These are phyloP conservation scores for Drosophila kanapiae DNA, from an alignment of 1,140 invertebrate genomes.

Conservation along the genomic window DNA sequence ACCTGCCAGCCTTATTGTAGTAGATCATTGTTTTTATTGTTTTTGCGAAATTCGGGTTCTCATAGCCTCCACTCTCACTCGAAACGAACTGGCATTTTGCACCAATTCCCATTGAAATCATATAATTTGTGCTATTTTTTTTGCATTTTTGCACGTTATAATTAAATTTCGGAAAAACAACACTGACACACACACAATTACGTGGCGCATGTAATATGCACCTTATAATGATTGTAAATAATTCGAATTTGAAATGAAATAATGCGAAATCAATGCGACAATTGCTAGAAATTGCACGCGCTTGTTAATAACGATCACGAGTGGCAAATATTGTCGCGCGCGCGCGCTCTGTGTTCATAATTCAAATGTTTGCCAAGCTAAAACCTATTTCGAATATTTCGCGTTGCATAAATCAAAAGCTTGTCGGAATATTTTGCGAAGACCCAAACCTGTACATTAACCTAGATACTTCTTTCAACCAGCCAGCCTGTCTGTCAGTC, in stretches of 20 bases:
- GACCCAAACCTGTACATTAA: conserved; percentile 36
- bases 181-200: conserved; percentile 44
- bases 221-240: conserved; percentile 17
- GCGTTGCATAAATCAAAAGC: conserved; percentile 24
- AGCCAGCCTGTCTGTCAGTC: conserved; percentile 1
- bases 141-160: conserved; percentile 76
- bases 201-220: conserved; percentile 21
- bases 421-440: conserved; percentile 25
- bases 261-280: conserved; percentile 41
- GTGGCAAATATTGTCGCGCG: conserved; percentile 9
- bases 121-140: conserved; percentile 44
- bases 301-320: conserved; percentile 40
- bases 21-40: conserved; percentile 55
- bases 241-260: conserved; percentile 19
- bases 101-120: conserved; percentile 64
- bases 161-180: conserved; percentile 55
- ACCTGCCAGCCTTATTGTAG: conserved; percentile 45
- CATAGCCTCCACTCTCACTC: conserved; percentile 39
- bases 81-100: conserved; percentile 36
- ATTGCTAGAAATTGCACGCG: conserved; percentile 41
- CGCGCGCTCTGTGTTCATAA: conserved; percentile 1
- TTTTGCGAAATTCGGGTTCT: conserved; percentile 49
- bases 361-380: conserved; percentile 2
- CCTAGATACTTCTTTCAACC: conserved; percentile 28
- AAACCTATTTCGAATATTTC: conserved; percentile 2